Percentiles rank a stretch among this genome's conserved stretches.
These are phyloP conservation scores for Hoplostethus atlanticus DNA, from an alignment of 2,797 vertebrate genomes.

Conservation along the genomic window DNA sequence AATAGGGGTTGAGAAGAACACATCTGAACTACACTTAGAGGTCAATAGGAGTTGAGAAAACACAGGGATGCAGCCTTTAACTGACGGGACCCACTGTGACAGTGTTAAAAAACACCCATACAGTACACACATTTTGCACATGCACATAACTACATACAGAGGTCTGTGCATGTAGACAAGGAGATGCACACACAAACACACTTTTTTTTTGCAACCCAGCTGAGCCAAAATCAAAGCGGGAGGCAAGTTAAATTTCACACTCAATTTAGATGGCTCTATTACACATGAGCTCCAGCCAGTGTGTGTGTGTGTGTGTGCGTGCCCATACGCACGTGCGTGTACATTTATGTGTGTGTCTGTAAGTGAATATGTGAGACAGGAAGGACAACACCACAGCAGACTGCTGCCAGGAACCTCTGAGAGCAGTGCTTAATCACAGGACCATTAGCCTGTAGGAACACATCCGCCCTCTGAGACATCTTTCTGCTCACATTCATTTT, in stretches of 20 bases:
- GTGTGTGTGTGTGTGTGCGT: constrained; percentile 12
- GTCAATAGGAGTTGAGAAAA: constrained; percentile 25
- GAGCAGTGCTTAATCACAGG: constrained; percentile 60
- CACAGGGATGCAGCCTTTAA: constrained; percentile 8
- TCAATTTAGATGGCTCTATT: constrained; percentile 42
- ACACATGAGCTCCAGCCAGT: constrained; percentile 6
- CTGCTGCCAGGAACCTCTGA: constrained; percentile 54
- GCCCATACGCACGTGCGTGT: background rate
- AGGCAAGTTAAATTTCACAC: constrained; percentile 59
- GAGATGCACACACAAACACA: background rate
- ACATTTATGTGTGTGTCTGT: background rate
- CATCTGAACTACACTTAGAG: constrained; percentile 9
- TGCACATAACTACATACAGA: constrained; percentile 19
- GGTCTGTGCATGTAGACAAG: background rate
- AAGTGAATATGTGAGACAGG: constrained; percentile 17
- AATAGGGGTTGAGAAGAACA: constrained; percentile 39
- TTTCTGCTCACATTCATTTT: constrained; percentile 39
- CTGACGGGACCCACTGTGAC: background rate
- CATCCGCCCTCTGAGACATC: constrained; percentile 41
- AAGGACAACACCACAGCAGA: constrained; percentile 19
- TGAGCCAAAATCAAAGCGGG: constrained; percentile 46
- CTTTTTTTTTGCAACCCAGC: constrained; percentile 19
- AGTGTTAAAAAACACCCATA: background rate
- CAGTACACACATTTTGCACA: constrained; percentile 12
- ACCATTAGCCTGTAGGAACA: constrained; percentile 53